Evolutionary conservation across 2,888 invertebrate species (phyloP), one percentile per base, ranked within the genome.

Genomic region (Myathropa florea): DNA sequence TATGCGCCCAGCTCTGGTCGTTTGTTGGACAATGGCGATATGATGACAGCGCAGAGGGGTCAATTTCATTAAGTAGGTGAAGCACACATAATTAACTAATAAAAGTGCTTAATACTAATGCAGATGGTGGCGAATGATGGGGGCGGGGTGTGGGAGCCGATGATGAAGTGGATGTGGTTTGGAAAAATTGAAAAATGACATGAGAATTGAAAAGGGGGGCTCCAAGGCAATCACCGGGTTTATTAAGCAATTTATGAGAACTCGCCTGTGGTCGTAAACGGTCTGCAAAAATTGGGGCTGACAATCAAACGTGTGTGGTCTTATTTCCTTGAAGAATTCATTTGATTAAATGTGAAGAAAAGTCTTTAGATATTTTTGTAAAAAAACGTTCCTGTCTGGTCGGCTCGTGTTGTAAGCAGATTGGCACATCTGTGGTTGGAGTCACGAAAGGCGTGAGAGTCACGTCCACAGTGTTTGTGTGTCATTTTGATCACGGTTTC

Each of bases 21-120:
- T 55, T 55, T 7, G 23, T 24, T 63, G 39, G 21, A 55, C 24
- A 23, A 57, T 7, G 71, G 53, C 55, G 57, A 39, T 39, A 14
- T 4, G 18, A 7, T 7, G 46, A 63, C 60, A 61, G 71, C 39
- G 64, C 23, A 12, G 30, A 53, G 67, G 76, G 84, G 84, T 85
- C 84, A 81, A 76, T 77, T 81, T 68, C 30, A 85, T 85, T 81
- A 85, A 85, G 72, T 77, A 85, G 84, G 76, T 85, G 81, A 85
- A 71, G 76, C 80, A 71, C 70, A 81, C 53, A 67, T 80, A 76
- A 84, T 85, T 81, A 85, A 85, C 75, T 67, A 84, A 84, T 84
- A 76, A 81, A 75, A 76, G 70, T 28, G 23, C 30, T 21, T 33
- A 53, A 57, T 59, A 33, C 23, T 61, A 30, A 63, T 63, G 46